Conservation (phyloP, 2,113 vertebrate species). For the Entosphenus tridentatus region DNA sequence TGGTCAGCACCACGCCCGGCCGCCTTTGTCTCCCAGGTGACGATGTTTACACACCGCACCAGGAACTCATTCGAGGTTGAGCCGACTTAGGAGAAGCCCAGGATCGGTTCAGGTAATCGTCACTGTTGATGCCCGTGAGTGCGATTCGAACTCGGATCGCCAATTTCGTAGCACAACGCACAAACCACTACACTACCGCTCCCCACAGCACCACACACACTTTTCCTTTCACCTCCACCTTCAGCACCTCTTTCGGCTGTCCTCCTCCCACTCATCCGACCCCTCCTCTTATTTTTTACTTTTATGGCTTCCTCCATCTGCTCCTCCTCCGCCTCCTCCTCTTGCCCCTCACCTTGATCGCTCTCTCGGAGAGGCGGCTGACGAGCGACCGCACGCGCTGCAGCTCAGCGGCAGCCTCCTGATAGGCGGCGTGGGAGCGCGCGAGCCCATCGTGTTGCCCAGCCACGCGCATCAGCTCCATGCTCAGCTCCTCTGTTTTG, state of each 20-base stretch:
- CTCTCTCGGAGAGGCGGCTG: constrained; percentile 11
- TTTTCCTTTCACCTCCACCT: not conserved
- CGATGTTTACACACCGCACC: no score
- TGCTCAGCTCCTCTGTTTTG: constrained; percentile 30
- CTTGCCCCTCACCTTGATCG: not conserved
- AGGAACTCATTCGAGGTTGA: no score
- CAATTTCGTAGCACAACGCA: no score
- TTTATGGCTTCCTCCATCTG: not conserved
- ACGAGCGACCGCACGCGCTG: constrained; percentile 16
- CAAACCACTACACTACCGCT: no score
- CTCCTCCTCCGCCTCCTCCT: not conserved
- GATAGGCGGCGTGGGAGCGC: constrained; percentile 8
- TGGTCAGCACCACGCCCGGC: no score
- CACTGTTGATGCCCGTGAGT: no score
- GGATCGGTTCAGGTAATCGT: no score
- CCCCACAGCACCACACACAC: no score
- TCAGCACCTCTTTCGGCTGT: not conserved
- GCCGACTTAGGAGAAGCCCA: no score
- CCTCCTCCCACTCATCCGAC: not conserved
- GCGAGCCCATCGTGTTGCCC: constrained; percentile 13
- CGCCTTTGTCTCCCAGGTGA: no score
- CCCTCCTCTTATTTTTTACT: not conserved
- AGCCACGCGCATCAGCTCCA: constrained; percentile 31
- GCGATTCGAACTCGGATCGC: no score
- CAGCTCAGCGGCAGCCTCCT: constrained; percentile 13